Evolutionary conservation across 1,140 invertebrate genomes (phyloP).

Genomic region (Ceratitis capitata): DNA sequence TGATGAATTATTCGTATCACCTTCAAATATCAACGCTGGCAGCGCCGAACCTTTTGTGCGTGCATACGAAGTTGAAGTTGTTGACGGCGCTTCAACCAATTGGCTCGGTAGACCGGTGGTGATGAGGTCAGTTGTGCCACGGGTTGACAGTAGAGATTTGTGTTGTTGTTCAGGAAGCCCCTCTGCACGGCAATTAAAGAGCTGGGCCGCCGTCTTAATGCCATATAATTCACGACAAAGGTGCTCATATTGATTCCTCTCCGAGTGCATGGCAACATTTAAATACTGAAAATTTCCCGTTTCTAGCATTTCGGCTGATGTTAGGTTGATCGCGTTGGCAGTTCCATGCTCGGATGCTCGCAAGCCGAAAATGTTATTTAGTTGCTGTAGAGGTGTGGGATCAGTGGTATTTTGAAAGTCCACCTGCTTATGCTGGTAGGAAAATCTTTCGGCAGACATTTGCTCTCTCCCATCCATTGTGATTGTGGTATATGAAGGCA

Average conservation of each 20-base stretch:
- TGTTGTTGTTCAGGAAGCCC: neutral
- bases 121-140: neutral
- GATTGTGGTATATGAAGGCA: no score
- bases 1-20: constrained; percentile 20
- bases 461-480: neutral
- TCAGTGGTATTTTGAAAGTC: neutral
- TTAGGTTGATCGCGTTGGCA: neutral
- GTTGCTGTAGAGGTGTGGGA: constrained; percentile 1
- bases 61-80: neutral
- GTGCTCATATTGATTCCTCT: neutral
- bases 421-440: neutral
- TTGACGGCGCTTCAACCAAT: neutral
- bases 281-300: neutral
- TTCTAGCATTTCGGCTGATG: neutral
- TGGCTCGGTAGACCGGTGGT: neutral
- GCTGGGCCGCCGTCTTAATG: neutral
- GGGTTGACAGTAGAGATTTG: neutral
- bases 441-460: neutral
- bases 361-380: constrained; percentile 8
- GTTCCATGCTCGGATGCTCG: neutral
- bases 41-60: neutral
- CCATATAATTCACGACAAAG: neutral
- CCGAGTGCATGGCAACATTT: neutral
- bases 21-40: neutral
- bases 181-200: neutral